Evolutionary conservation across 2,797 vertebrate genomes (phyloP).

Genomic region (Microctenopoma steveboyesi): DNA sequence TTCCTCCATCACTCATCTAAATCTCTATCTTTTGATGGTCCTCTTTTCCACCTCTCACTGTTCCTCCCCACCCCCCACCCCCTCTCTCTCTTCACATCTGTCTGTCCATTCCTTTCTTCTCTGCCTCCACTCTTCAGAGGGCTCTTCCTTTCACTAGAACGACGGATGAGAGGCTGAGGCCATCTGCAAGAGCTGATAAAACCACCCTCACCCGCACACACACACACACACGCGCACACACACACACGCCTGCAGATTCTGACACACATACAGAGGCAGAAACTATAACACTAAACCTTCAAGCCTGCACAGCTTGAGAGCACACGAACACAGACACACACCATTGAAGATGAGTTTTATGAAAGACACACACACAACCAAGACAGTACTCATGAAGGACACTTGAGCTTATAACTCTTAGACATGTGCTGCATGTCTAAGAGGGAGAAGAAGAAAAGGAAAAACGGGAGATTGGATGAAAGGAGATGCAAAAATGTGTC

Average conservation of each 20-base stretch:
- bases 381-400: conserved; percentile 39
- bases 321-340: conserved; percentile 17
- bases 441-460: conserved; percentile 15
- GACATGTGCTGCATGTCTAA: conserved; percentile 36
- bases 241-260: conserved; percentile 44
- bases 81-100: conserved; percentile 29
- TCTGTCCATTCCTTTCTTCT: conserved; percentile 63
- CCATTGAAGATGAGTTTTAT: conserved; percentile 8
- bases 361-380: conserved; percentile 16
- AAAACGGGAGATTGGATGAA: conserved; percentile 25
- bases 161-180: conserved; percentile 73
- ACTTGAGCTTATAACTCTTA: conserved; percentile 17
- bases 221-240: conserved; percentile 14
- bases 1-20: conserved; percentile 26
- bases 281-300: conserved; percentile 46
- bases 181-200: conserved; percentile 79
- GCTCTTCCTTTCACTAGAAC: conserved; percentile 76
- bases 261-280: conserved; percentile 50
- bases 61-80: conserved; percentile 27
- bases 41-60: conserved; percentile 16
- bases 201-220: conserved; percentile 41
- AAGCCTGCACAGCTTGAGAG: conserved; percentile 7
- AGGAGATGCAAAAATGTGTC: conserved; percentile 25
- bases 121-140: conserved; percentile 71
- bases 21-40: conserved; percentile 45